These are phyloP conservation scores for Sinocyclocheilus grahami DNA, from an alignment of 2,113 vertebrate genomes.

Conservation along the genomic window DNA sequence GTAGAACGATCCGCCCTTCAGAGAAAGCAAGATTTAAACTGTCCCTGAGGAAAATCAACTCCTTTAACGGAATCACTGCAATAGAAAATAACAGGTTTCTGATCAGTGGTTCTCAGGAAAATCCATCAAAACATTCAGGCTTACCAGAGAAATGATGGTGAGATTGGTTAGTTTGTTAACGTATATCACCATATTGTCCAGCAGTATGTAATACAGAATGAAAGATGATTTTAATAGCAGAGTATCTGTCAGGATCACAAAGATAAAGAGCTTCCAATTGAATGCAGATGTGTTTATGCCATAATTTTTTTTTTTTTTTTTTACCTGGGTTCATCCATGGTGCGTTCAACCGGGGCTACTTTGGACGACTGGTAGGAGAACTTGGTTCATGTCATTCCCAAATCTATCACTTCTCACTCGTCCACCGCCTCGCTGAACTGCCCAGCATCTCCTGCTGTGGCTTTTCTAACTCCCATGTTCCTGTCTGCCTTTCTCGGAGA, in stretches of 20 bases:
- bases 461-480: conserved; percentile 41
- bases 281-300: conserved; percentile 52
- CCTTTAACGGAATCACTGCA: not conserved
- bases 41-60: not conserved
- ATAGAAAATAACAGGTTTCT: conserved; percentile 25
- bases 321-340: conserved; percentile 10
- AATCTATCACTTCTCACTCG: conserved; percentile 10
- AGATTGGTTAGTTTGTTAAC: not conserved
- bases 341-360: not conserved
- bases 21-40: conserved; percentile 26
- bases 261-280: conserved; percentile 53
- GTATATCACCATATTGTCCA: conserved; percentile 22
- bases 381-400: conserved; percentile 31
- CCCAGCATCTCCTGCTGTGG: conserved; percentile 41
- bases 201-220: conserved; percentile 38
- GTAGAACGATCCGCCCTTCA: conserved; percentile 23
- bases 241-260: conserved; percentile 46
- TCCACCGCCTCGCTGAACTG: not conserved
- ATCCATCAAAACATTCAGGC: conserved; percentile 18
- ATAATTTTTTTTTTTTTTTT: conserved; percentile 11
- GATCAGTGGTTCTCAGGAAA: conserved; percentile 25
- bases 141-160: not conserved
- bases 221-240: conserved; percentile 48
- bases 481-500: conserved; percentile 49
- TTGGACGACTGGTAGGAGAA: conserved; percentile 4